Base-by-base conservation (phyloP, 2,113 vertebrate species). In the Coptodon rendalli region DNA sequence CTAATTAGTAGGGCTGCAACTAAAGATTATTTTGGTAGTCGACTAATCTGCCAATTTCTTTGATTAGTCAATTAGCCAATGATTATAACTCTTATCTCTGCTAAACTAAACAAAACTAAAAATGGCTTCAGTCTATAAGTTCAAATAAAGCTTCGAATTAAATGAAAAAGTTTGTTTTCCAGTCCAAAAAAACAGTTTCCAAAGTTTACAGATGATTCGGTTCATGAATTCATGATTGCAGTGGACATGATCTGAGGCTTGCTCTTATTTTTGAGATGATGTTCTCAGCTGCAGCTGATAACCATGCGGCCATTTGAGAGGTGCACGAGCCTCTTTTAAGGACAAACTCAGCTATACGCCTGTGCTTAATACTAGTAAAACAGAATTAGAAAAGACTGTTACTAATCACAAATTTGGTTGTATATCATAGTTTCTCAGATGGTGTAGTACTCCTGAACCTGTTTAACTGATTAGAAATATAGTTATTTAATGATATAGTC, bases 201-300 rank as follows among this genome's bases (percentile, higher is more conserved):
- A n/a, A 66, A 66, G 17, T 66, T 36, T 66, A 66, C 17, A 3
- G 31, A n/a, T 66, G 10, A 66, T 0, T 66, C 0, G 4, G 6
- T 66, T 66, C 61, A n/a, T n/a, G 61, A 66, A 66, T 66, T 66
- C 61, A 38, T 36, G 31, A 66, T 12, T 66, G 31, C 61, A 66
- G 31, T 66, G 61, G 6, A 66, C 61, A n/a, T 38, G 61, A 36
- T 66, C 10, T 66, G 31, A n/a, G 61, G 61, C 61, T 66, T 38
- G 61, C 6, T 38, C 10, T 66, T 12, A 34, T 38, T 66, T 66
- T 63, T 63, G 59, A 63, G 59, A 63, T 63, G 17, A 11, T 63
- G 3, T 11, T 36, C 59, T 63, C 31, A 63, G 59, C 31, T 63
- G 31, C 31, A 36, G 17, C 59, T 36, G 31, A 12, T 63, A 36